Evolutionary conservation across 2,113 vertebrate species (phyloP), one percentile per base, ranked within the genome.

Genomic region (Chloebia gouldiae): DNA sequence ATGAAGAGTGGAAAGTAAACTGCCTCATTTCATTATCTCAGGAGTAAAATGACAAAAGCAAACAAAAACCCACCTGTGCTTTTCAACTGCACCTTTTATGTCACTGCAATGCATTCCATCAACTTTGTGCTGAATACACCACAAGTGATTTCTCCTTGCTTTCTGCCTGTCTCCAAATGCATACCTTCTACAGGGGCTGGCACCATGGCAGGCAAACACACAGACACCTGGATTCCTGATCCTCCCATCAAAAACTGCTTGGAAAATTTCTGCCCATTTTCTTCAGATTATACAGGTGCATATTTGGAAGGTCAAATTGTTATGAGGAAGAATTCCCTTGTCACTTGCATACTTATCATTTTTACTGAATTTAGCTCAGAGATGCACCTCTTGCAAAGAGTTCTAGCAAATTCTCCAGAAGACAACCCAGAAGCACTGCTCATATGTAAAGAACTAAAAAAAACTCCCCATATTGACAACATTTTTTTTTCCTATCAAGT

Each of bases 51-150:
- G 9, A 70, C 66, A 94, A 90, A 89, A 83, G 78, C 54, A 80
- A 84, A 91, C 61, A 91, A 65, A 93, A 91, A 60, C 80, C 1
- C 94, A 92, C 91, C 86, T 87, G 93, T 87, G 84, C 70, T 77
- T 91, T 95, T 82, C 78, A 91, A 53, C 39, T 25, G 61, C 66
- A 92, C 57, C 39, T 85, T 93, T 90, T 44, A 71, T 57, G 81
- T 66, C 66, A 42, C 0, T 39, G 87, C 73, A 91, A 68, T n/a
- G 47, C 63, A 39, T 19, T 72, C 63, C 84, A 57, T 57, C 57
- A 57, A 6, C 84, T 75, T 47, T 42, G 71, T 73, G 76, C 63
- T 42, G 75, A 69, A 76, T 40, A 35, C 8, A 61, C n/a, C 66
- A 20, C 27, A 50, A 65, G 27, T 54, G 73, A 65, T 57, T 91